Conservation (phyloP, 2,797 vertebrate species). For the Artibeus lituratus region DNA sequence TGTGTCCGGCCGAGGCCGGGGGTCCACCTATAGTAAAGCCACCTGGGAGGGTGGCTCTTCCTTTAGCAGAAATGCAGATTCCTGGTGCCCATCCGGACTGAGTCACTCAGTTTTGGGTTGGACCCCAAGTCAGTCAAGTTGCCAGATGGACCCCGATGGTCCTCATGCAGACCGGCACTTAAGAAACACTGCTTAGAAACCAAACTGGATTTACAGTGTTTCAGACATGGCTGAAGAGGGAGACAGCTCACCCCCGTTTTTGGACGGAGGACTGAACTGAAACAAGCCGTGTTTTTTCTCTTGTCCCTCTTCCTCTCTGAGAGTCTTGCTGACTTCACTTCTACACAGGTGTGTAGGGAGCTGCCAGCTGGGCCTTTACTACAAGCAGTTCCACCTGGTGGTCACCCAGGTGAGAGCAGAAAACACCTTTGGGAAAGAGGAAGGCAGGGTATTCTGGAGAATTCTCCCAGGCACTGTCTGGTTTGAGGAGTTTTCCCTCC, state of each 20-base stretch:
- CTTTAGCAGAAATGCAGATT: not conserved
- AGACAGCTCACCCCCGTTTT: too few species aligned
- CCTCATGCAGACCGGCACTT: not conserved
- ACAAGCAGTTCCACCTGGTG: not conserved
- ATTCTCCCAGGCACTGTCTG: not conserved
- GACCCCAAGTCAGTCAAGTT: not conserved
- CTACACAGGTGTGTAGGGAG: not conserved
- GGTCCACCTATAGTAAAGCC: too few species aligned
- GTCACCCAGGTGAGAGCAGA: not conserved
- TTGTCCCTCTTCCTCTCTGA: not conserved
- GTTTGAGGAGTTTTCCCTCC: not conserved
- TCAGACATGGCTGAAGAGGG: too few species aligned
- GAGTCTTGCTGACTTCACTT: not conserved
- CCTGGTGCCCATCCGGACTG: not conserved
- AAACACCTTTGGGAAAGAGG: not conserved
- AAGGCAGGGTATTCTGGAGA: not conserved
- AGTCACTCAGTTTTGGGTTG: not conserved
- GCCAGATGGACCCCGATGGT: not conserved
- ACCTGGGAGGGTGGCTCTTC: too few species aligned
- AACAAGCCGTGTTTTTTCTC: not conserved
- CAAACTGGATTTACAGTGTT: too few species aligned
- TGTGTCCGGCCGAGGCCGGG: too few species aligned
- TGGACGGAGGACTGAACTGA: too few species aligned
- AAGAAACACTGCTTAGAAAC: not conserved
- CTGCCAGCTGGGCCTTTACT: not conserved